Evolutionary conservation across 1,140 invertebrate species (phyloP).

Genomic region (Myzus persicae): DNA sequence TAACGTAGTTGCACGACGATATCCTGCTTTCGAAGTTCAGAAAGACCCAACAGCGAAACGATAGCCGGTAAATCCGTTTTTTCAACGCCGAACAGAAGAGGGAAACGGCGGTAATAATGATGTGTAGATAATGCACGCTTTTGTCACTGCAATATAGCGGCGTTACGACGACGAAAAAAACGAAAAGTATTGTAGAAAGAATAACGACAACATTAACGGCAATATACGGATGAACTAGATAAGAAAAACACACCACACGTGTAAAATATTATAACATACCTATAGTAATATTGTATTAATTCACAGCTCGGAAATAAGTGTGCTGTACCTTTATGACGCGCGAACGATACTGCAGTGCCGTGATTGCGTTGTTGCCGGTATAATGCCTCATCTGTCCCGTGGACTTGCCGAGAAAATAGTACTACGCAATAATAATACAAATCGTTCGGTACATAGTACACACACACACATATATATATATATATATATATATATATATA

Average conservation of each 20-base stretch:
- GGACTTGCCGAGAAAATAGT: not conserved
- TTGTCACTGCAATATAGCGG: not conserved
- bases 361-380: not conserved
- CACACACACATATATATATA: no score
- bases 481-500: no score
- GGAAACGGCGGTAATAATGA: not conserved
- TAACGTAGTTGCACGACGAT: conserved; percentile 42
- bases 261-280: not conserved
- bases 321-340: not conserved
- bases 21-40: conserved; percentile 20
- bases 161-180: not conserved
- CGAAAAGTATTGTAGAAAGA: not conserved
- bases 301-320: not conserved
- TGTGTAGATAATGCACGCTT: not conserved
- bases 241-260: not conserved
- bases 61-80: not conserved
- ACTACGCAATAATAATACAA: conserved; percentile 12
- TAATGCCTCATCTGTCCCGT: not conserved
- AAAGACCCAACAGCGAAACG: not conserved
- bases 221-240: not conserved
- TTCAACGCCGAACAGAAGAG: not conserved
- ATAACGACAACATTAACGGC: not conserved
- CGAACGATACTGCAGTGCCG: not conserved
- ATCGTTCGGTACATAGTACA: not conserved
- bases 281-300: no score